Percentiles rank a stretch among this genome's conserved stretches.
Conservation (phyloP, 2,888 invertebrate genomes). For the Blastobasis lacticolella region DNA sequence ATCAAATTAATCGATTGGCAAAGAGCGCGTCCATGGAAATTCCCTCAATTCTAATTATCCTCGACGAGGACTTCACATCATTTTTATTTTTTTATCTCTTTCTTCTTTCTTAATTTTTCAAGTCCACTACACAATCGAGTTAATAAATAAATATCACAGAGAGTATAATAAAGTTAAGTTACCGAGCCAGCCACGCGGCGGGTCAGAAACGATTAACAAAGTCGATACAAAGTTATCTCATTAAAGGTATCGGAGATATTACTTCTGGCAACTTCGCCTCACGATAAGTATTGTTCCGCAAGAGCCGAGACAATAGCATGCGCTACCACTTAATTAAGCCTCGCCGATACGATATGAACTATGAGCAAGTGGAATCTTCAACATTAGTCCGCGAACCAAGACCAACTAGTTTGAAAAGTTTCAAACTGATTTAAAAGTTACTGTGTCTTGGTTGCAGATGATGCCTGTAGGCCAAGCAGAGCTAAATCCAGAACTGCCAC, state of each 20-base stretch:
- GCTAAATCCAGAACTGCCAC: constrained; percentile 71
- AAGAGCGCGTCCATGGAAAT: too few relatives aligned
- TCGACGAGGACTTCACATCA: constrained; percentile 5
- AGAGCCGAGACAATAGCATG: constrained; percentile 65
- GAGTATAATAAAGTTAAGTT: too few relatives aligned
- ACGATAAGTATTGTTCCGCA: constrained; percentile 68
- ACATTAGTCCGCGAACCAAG: constrained; percentile 38
- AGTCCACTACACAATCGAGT: constrained; percentile 19
- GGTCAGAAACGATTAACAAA: constrained; percentile 64
- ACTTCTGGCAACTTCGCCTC: constrained; percentile 62
- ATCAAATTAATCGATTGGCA: too few relatives aligned
- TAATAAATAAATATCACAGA: too few relatives aligned
- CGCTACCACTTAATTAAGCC: constrained; percentile 67
- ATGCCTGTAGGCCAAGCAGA: constrained; percentile 72
- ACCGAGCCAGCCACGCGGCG: constrained; percentile 27
- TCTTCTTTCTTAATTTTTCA: constrained; percentile 24
- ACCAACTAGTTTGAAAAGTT: constrained; percentile 22
- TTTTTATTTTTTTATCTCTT: constrained; percentile 23
- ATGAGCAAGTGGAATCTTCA: constrained; percentile 44
- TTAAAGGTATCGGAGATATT: constrained; percentile 70
- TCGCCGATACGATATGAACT: constrained; percentile 46
- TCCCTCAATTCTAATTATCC: too few relatives aligned
- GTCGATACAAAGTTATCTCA: constrained; percentile 71
- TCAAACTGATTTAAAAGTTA: constrained; percentile 15
- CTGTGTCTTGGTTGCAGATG: constrained; percentile 69